Evolutionary conservation across 2,797 vertebrate genomes (phyloP).

Genomic region (Sebastes itinus): DNA sequence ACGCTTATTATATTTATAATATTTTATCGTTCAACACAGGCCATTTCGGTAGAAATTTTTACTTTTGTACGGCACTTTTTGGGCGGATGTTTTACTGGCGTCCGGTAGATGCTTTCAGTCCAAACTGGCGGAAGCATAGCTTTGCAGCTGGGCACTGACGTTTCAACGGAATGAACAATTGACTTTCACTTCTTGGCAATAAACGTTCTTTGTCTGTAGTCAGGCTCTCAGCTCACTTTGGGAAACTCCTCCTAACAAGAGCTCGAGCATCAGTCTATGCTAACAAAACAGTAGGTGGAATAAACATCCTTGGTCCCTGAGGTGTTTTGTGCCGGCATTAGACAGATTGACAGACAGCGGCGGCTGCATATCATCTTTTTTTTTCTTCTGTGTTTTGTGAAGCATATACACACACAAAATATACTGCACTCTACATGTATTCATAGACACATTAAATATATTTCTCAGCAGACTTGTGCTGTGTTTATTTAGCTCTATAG

Average conservation of each 20-base stretch:
- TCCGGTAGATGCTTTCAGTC: too few relatives aligned
- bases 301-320: slow-evolving; percentile 37
- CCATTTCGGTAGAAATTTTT: too few relatives aligned
- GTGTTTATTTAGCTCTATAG: background rate
- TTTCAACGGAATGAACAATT: too few relatives aligned
- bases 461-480: background rate
- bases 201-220: background rate
- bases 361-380: slow-evolving; percentile 41
- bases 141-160: too few relatives aligned
- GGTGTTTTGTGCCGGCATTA: slow-evolving; percentile 35
- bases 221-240: slow-evolving; percentile 13
- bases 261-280: slow-evolving; percentile 18
- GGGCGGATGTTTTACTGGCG: too few relatives aligned
- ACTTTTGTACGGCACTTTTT: too few relatives aligned
- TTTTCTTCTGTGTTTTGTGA: slow-evolving; percentile 26
- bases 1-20: too few relatives aligned
- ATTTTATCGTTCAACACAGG: too few relatives aligned
- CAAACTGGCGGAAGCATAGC: too few relatives aligned
- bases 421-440: background rate
- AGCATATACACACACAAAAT: background rate
- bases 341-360: slow-evolving; percentile 48
- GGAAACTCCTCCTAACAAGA: slow-evolving; percentile 26
- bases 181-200: too few relatives aligned
- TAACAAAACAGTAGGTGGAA: slow-evolving; percentile 57
- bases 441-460: background rate